Conservation (phyloP, 2,888 invertebrate species). For the Philonicus albiceps region DNA sequence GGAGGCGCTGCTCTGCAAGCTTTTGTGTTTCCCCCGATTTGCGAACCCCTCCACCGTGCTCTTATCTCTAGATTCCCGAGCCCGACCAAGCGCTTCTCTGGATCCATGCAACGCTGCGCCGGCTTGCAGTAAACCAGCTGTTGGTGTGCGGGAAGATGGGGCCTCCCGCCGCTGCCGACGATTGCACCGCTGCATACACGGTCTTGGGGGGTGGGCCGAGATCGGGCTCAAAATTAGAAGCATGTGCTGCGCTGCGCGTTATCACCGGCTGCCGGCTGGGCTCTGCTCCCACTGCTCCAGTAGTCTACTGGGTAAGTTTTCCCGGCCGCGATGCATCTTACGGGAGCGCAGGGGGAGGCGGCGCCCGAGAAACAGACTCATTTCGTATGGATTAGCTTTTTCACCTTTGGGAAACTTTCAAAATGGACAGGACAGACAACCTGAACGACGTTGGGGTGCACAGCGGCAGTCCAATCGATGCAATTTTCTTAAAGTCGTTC, state of each 20-base stretch:
- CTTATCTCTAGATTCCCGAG: not conserved
- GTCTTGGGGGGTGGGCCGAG: not conserved
- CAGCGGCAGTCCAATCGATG: not conserved
- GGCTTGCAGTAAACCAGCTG: not conserved
- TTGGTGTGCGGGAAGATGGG: constrained; percentile 4
- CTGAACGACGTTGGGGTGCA: not conserved
- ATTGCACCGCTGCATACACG: not conserved
- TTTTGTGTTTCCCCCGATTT: not conserved
- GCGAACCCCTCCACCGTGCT: not conserved
- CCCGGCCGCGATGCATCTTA: not conserved
- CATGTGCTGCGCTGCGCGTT: not conserved
- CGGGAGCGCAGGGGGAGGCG: not conserved
- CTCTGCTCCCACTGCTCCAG: constrained; percentile 20
- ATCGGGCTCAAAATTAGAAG: not conserved
- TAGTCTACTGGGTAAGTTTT: constrained; percentile 15
- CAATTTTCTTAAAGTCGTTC: not conserved
- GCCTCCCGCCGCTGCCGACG: not conserved
- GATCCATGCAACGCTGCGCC: not conserved
- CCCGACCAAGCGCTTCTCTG: not conserved
- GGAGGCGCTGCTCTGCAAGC: constrained; percentile 13
- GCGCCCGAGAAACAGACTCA: not conserved
- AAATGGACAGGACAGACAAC: constrained; percentile 29
- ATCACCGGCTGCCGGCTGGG: not conserved
- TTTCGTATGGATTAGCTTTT: constrained; percentile 4
- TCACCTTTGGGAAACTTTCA: constrained; percentile 2